Evolutionary conservation across 2,888 invertebrate genomes (phyloP), one percentile per base, ranked within the genome.

Genomic region (Pelosia muscerda): DNA sequence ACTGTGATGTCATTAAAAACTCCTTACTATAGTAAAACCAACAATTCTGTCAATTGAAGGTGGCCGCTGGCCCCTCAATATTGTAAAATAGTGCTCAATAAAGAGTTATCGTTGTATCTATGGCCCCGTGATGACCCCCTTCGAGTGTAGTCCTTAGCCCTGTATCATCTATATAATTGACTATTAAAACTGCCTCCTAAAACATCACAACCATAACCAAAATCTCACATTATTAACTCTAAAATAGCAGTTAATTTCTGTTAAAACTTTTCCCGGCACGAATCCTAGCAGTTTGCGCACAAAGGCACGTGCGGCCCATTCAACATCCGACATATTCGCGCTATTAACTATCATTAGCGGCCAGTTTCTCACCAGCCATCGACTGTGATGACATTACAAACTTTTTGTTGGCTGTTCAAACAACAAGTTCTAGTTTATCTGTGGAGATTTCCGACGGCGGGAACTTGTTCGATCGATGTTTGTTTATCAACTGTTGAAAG

Each of bases 361-460:
- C 69, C 76, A 76, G 63, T 76, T 76, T 61, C 69, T 60, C 66
- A 69, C 67, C 55, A 69, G 54, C 49, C 62, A 76, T 65, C 56
- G 58, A 31, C 55, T 49, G 62, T 31, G 62, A 77, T 79, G 72
- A 69, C 69, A 79, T 79, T 79, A 77, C 68, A 63, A 77, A 79
- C 68, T 79, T 74, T 58, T 62, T 63, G 67, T 23, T 53, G 42
- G 61, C 31, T 54, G 31, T n/a, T n/a, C n/a, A n/a, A n/a, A n/a
- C 53, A 31, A 31, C 63, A 54, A 62, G 62, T 53, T 55, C 31
- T 42, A 63, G 63, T 22, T 60, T 66, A 55, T 38, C 56, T 66
- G 42, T 56, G 42, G 13, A 62, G 56, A 66, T 57, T 62, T 56
- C 13, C 38, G 60, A 25, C 31, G 60, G 34, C 31, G 19, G 19